Base-by-base conservation (phyloP, 2,888 invertebrate species). In the Rhimphoctona megacephalus region DNA sequence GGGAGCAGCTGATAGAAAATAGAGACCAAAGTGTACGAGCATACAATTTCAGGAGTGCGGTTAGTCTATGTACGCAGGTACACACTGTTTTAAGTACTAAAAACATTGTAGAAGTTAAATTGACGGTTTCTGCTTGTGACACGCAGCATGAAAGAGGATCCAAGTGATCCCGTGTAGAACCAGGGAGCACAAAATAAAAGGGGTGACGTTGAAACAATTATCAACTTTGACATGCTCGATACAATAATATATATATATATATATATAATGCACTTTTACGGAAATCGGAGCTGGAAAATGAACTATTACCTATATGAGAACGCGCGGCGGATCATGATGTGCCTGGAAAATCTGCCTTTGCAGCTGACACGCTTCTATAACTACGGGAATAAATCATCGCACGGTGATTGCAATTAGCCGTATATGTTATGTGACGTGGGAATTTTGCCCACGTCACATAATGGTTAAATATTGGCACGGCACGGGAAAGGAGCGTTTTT, bases 101-200 rank as follows among this genome's bases (percentile, higher is more conserved):
- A 9, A 17, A 19, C 25, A n/a, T 61, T 39, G 57, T 74, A 43
- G 57, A 61, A 43, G 74, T 74, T 61, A 25, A 74, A 74, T 74
- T 43, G 33, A 43, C 57, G 43, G 74, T 61, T 57, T 22, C 61
- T 39, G 22, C 43, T n/a, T 33, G 9, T 52, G 74, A 74, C 74
- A 22, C 8, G 17, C 61, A 17, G 43, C 74, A 25, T 74, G 39
- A 61, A 74, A 57, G 57, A 61, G 57, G 39, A 74, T 43, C 57
- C 25, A 7, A 11, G 11, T 33, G 30, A 64, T 17, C 8, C 19
- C 33, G 33, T 11, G n/a, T n/a, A n/a, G n/a, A n/a, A n/a, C n/a
- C n/a, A n/a, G n/a, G n/a, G n/a, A 17, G 30, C 6, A 30, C 1
- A 2, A 6, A 25, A 54, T 22, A 43, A 57, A 61, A 61, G 43